Base-by-base conservation (phyloP, 2,113 vertebrate genomes). In the Erythrocercus mccallii region DNA sequence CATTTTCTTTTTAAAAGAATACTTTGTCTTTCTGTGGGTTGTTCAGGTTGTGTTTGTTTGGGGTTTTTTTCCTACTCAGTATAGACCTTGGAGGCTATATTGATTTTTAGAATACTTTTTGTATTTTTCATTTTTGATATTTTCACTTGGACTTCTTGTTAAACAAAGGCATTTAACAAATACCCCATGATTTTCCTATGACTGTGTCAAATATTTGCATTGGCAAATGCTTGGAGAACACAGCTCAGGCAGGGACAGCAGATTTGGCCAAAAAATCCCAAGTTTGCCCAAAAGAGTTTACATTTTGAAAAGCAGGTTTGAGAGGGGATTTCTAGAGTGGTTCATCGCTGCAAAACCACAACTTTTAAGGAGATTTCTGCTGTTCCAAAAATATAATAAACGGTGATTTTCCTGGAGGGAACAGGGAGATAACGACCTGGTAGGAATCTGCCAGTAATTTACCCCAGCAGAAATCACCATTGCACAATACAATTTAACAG, bases 1-100 rank as follows among this genome's bases (percentile, higher is more conserved):
- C 8, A 3, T 70, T 74, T 81, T 56, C 18, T 48, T 76, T 5
- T 5, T 4, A 38, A 79, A 47, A 61, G 58, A 64, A 21, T 5
- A 12, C 6, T 62, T 53, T 21, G 3, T 20, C 33, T 38, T 60
- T 76, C 23, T 45, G 16, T 31, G 22, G 7, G 23, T 33, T 28
- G 6, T 21, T 45, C 15, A 2, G 6, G 7, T 58, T 40, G 24
- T 10, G 1, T 40, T 2, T 25, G 9, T 15, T n/a, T 3, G 5
- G 5, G 38, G 38, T 40, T 38, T 53, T 57, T 57, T 83, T 44
- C 38, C 23, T 2, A 30, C 21, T 48, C 30, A 60, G 4, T 13
- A 31, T 8, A 47, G n/a, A 57, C 24, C 15, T 81, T 70, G 7
- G 22, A 86, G 45, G 16, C 31, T 7, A 11, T 15, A 25, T 3